Evolutionary conservation across 2,888 invertebrate genomes (phyloP).

Genomic region (Mythimna impura): DNA sequence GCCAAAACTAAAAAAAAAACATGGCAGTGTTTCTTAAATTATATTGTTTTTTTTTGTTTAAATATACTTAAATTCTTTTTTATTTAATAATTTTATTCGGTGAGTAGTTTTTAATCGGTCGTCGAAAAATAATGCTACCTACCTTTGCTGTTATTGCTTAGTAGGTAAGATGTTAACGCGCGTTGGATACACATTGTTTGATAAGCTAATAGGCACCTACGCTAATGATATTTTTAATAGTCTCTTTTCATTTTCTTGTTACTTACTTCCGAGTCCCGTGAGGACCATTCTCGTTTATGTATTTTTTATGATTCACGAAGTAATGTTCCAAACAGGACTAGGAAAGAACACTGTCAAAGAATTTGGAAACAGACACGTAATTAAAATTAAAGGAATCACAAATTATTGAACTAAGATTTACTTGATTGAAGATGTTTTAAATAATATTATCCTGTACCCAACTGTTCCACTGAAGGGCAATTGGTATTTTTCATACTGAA

Average conservation of each 20-base stretch:
- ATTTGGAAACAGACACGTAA: neutral
- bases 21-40: too few relatives aligned
- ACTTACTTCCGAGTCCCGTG: slow-evolving; percentile 11
- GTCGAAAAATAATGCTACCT: too few relatives aligned
- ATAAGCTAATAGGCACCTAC: neutral
- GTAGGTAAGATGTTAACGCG: neutral
- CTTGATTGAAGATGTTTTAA: too few relatives aligned
- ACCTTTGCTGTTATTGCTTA: too few relatives aligned
- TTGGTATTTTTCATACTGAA: neutral
- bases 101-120: too few relatives aligned
- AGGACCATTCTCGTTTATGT: slow-evolving; percentile 10
- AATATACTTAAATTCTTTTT: too few relatives aligned
- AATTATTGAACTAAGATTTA: neutral
- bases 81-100: too few relatives aligned
- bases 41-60: too few relatives aligned
- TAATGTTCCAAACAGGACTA: neutral
- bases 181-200: neutral
- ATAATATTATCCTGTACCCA: too few relatives aligned
- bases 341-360: neutral
- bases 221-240: slow-evolving; percentile 19
- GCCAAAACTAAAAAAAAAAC: too few relatives aligned
- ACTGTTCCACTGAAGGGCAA: too few relatives aligned
- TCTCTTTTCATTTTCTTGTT: slow-evolving; percentile 1
- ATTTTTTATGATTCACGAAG: slow-evolving; percentile 23
- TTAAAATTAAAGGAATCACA: neutral